Evolutionary conservation across 2,113 vertebrate species (phyloP).

Genomic region (Nycticorax nycticorax): DNA sequence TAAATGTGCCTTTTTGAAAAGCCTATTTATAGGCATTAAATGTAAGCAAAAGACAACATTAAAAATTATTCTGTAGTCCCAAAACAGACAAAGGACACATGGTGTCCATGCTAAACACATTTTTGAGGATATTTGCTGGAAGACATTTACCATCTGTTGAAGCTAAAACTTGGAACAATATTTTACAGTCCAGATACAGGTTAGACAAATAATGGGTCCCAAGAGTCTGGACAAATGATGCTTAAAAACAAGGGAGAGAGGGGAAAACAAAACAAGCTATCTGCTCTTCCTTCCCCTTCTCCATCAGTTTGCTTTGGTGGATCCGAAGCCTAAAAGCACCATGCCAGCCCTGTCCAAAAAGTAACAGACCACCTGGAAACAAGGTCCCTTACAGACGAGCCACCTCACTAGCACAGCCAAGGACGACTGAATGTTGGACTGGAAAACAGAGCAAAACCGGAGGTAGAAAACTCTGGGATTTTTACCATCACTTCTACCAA

Average conservation of each 20-base stretch:
- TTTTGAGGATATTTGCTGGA: not conserved
- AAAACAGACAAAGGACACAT: not conserved
- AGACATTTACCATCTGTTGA: not conserved
- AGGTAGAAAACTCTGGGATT: not conserved
- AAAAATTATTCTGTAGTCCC: not conserved
- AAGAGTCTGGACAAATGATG: not conserved
- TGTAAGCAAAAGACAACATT: not conserved
- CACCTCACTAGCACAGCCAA: not conserved
- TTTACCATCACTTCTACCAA: not conserved
- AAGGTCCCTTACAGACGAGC: not conserved
- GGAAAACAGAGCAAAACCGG: not conserved
- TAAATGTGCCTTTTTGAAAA: not conserved
- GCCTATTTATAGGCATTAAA: not conserved
- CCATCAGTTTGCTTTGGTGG: not conserved
- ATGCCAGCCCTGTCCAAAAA: not conserved
- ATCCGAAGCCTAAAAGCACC: not conserved
- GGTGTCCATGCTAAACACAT: not conserved
- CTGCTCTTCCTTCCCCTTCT: not conserved
- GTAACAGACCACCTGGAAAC: not conserved
- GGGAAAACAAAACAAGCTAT: not conserved
- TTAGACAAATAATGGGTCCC: not conserved
- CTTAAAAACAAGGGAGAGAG: not conserved
- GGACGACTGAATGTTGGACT: not conserved
- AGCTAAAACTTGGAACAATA: not conserved
- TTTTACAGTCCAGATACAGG: not conserved